A percentile compares a stretch with the other conserved stretches of the same genome.
These are phyloP conservation scores for Orientallactaga bullata DNA, from an alignment of 2,113 vertebrate species.

Conservation along the genomic window DNA sequence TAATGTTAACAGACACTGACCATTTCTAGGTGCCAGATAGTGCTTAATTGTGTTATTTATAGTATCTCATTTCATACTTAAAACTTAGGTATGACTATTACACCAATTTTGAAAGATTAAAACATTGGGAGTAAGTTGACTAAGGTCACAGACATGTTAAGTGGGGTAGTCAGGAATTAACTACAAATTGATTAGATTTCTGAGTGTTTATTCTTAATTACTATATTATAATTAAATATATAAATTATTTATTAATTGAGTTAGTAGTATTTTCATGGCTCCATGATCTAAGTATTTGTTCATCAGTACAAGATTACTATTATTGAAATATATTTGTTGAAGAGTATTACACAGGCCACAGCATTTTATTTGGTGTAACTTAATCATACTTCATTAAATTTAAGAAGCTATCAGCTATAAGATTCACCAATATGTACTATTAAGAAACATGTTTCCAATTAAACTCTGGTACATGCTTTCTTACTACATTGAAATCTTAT, in stretches of 20 bases:
- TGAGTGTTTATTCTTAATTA: slow-evolving; percentile 16
- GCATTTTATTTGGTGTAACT: slow-evolving; percentile 60
- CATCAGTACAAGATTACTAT: slow-evolving; percentile 29
- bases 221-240: background rate
- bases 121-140: background rate
- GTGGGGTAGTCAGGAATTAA: background rate
- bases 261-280: slow-evolving; percentile 48
- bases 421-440: slow-evolving; percentile 28
- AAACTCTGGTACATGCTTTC: slow-evolving; percentile 18
- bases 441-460: slow-evolving; percentile 23
- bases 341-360: slow-evolving; percentile 39
- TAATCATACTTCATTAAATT: slow-evolving; percentile 56
- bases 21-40: too few species aligned
- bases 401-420: slow-evolving; percentile 22
- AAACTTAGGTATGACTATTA: background rate
- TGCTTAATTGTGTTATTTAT: too few species aligned
- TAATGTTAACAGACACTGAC: too few species aligned
- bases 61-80: background rate
- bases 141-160: slow-evolving; percentile 21
- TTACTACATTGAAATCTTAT: slow-evolving; percentile 39
- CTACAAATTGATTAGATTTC: background rate
- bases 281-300: slow-evolving; percentile 40
- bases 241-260: background rate
- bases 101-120: slow-evolving; percentile 13
- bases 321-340: slow-evolving; percentile 23